Evolutionary conservation across 1,140 invertebrate genomes (phyloP).

Genomic region (Telenomus remus): DNA sequence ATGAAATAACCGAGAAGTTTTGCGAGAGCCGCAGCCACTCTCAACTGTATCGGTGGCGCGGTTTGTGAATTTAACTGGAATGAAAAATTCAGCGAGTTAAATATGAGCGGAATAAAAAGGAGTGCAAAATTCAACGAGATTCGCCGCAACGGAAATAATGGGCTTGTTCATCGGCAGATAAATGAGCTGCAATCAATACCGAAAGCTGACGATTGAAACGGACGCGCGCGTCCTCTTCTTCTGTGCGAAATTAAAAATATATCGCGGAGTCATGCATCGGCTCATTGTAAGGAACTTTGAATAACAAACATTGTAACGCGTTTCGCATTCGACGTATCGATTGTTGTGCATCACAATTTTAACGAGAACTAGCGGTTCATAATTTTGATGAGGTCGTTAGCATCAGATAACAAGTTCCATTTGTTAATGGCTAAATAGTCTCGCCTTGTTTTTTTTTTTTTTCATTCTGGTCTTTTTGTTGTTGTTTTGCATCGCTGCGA

Average conservation of each 20-base stretch:
- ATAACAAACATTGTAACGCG: conserved; percentile 20
- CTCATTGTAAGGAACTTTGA: conserved; percentile 35
- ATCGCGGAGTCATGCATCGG: conserved; percentile 13
- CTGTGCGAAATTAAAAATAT: conserved; percentile 40
- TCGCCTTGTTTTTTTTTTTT: conserved; percentile 18
- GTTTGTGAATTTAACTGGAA: too few relatives aligned
- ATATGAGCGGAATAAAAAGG: too few relatives aligned
- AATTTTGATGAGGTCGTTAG: conserved; percentile 50
- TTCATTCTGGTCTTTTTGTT: too few relatives aligned
- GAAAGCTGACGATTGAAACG: too few relatives aligned
- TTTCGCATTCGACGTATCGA: conserved; percentile 21
- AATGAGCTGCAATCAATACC: conserved; percentile 2
- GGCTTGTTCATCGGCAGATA: too few relatives aligned
- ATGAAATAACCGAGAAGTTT: neutral
- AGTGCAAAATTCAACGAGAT: too few relatives aligned
- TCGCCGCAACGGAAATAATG: too few relatives aligned
- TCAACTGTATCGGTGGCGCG: too few relatives aligned
- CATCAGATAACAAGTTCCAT: conserved; percentile 38
- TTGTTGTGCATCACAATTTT: conserved; percentile 37
- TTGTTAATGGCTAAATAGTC: conserved; percentile 15
- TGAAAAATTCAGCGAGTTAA: conserved; percentile 6
- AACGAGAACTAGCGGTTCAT: conserved; percentile 28
- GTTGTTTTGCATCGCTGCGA: conserved; percentile 10
- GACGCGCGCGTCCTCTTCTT: too few relatives aligned
- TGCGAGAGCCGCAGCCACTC: too few relatives aligned